Base-by-base conservation (phyloP, 2,113 vertebrate genomes). In the Holacanthus passer region DNA sequence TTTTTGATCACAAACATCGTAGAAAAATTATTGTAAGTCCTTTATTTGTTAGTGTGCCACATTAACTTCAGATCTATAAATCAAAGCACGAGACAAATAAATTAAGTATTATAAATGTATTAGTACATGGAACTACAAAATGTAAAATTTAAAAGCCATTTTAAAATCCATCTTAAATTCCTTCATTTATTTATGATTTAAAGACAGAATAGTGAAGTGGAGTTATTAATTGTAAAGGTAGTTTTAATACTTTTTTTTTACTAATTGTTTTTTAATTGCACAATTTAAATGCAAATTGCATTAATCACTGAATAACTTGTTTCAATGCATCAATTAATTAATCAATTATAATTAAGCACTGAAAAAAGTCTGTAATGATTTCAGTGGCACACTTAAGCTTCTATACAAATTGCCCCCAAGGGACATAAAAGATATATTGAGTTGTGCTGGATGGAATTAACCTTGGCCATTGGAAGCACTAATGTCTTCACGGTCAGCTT, bases 281-380 rank as follows among this genome's bases (percentile, higher is more conserved):
- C 29, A 32, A 24, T 66, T 63, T 69, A 70, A 79, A 71, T 79
- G 43, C 45, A 47, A 47, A 71, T 83, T 35, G 12, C 55, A 72
- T 66, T 52, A 75, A 83, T 71, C 37, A 32, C 64, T 20, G 24
- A 45, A 62, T 68, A 47, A 43, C 50, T 37, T 82, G 52, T 48
- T 73, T 48, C 22, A 73, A 58, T 47, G 7, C 43, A 86, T 79
- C 29, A 82, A 80, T 67, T n/a, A 83, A 80, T 67, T 19, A 83
- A 75, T 79, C 56, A 77, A 69, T 73, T 68, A 77, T 47, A 65
- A 58, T 71, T 45, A 64, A 50, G 65, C 27, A 52, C 9, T 27
- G 22, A 41, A 67, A 41, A 67, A 76, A 72, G 22, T 24, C 27
- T 45, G 35, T 77, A 31, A 82, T 75, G 70, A 74, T 74, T 74